Base-by-base conservation (phyloP, 2,888 invertebrate species). In the Hoplodrina blanda region DNA sequence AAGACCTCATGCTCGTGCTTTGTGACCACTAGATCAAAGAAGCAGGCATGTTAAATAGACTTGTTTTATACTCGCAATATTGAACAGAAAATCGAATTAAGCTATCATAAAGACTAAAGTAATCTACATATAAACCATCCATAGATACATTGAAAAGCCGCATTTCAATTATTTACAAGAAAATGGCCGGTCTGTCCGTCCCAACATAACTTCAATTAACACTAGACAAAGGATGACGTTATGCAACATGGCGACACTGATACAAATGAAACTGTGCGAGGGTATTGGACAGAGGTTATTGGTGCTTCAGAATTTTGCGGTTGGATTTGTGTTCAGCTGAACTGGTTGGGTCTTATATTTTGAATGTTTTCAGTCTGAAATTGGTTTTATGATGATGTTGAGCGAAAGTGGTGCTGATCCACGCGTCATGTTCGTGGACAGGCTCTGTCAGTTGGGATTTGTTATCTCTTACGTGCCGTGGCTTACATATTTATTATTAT, bases 131-230 rank as follows among this genome's bases (percentile, higher is more conserved):
- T 46, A 46, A 50, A 67, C 57, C 57, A 20, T 20, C 46, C 1
- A 76, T 46, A 11, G 56, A 62, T 76, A 80, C 75, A 81, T 74
- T 80, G 52, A 65, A 81, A 70, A 70, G 69, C 63, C 15, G 62
- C 79, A 81, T 85, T 78, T 84, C 75, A 87, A 89, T 89, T 87
- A 89, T 87, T 85, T 80, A 84, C 85, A 85, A 86, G 84, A 86
- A 87, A 86, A 85, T 85, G 80, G 82, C 74, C 66, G 77, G 76
- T 62, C 77, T 46, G 73, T 66, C 69, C 53, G 61, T 53, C 56
- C 80, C 70, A 62, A 85, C 86, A 82, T 88, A 85, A 88, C 88
- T 90, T 88, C 90, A 91, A 91, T 92, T 91, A 92, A 88, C 87
- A 72, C 60, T 49, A 71, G 60, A 80, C 74, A 74, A 79, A 74